phyloP scores from a whole-genome alignment of 2,113 vertebrate genomes.

The Beaufortia kweichowensis region DNA sequence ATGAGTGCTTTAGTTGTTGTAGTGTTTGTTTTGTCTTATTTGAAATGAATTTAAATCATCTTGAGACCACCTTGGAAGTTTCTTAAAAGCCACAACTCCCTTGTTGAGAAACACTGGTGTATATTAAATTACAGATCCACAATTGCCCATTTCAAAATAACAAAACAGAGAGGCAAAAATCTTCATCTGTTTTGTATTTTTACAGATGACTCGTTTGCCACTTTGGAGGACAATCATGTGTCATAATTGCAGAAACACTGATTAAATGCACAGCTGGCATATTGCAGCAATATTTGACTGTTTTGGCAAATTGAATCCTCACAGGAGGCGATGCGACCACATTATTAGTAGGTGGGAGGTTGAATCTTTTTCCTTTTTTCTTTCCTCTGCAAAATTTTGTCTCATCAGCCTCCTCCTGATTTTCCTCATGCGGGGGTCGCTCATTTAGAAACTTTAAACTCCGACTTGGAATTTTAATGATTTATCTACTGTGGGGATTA shows the following conservation, averaged over 20 bases:
- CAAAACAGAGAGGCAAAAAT: not conserved
- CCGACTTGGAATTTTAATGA: slow-evolving; percentile 8
- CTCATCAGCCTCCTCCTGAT: slow-evolving; percentile 36
- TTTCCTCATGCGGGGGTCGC: slow-evolving; percentile 22
- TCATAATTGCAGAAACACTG: slow-evolving; percentile 28
- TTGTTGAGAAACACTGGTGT: too few species aligned
- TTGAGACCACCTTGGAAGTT: too few species aligned
- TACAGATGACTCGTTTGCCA: slow-evolving; percentile 4
- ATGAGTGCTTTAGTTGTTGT: too few species aligned
- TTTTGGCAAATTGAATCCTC: slow-evolving; percentile 53
- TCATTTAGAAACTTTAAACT: slow-evolving; percentile 33
- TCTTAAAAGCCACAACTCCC: too few species aligned
- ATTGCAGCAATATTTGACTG: slow-evolving; percentile 46
- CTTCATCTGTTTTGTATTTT: slow-evolving; percentile 18
- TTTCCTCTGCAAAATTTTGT: slow-evolving; percentile 33
- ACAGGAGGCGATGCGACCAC: slow-evolving; percentile 41
- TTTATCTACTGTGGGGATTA: slow-evolving; percentile 20
- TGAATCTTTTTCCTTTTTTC: slow-evolving; percentile 38
- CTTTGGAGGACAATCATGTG: slow-evolving; percentile 9
- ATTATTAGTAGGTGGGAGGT: slow-evolving; percentile 42
- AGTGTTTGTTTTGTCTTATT: too few species aligned
- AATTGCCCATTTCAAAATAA: not conserved
- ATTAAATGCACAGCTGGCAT: slow-evolving; percentile 52
- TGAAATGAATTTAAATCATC: too few species aligned
- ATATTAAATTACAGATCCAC: not conserved